Base-by-base conservation (phyloP, 2,113 vertebrate species). In the Cottus gobio region DNA sequence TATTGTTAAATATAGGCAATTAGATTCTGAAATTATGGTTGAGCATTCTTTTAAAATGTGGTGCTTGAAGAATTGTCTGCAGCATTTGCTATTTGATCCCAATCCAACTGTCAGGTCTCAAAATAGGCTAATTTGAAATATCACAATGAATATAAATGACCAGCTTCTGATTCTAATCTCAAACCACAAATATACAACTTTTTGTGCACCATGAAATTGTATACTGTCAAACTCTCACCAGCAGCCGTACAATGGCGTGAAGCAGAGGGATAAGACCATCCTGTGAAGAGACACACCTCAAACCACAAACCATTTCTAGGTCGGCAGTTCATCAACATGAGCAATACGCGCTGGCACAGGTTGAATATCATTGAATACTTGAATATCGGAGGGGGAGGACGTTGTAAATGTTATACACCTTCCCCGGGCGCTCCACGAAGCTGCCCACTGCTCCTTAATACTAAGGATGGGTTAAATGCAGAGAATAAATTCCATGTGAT, bases 371-470 rank as follows among this genome's bases (percentile, higher is more conserved):
- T n/a, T n/a, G n/a, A n/a, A n/a, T 24, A 52, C 31, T 52, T 7
- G 5, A 48, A 61, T 42, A 60, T 80, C 30, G 24, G 70, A 52
- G 71, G n/a, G 39, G 78, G 71, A 50, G 70, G 52, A 30, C 60
- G 70, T 50, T 50, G 69, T 66, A 62, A 80, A 52, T 26, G 36
- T 31, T 22, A 44, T 18, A 48, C 48, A 46, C 60, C 36, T 26
- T 50, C n/a, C n/a, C n/a, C n/a, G n/a, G n/a, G n/a, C n/a, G n/a
- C n/a, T n/a, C n/a, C n/a, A n/a, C n/a, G n/a, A n/a, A n/a, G n/a
- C n/a, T n/a, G n/a, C n/a, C n/a, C n/a, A n/a, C n/a, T n/a, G n/a
- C n/a, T n/a, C n/a, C n/a, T n/a, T n/a, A n/a, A n/a, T n/a, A n/a
- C n/a, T n/a, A n/a, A n/a, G n/a, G n/a, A n/a, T n/a, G n/a, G n/a